A percentile compares a stretch with the other conserved stretches of the same genome.
Evolutionary conservation across 2,888 invertebrate genomes (phyloP).

Genomic region (Agrochola lota): DNA sequence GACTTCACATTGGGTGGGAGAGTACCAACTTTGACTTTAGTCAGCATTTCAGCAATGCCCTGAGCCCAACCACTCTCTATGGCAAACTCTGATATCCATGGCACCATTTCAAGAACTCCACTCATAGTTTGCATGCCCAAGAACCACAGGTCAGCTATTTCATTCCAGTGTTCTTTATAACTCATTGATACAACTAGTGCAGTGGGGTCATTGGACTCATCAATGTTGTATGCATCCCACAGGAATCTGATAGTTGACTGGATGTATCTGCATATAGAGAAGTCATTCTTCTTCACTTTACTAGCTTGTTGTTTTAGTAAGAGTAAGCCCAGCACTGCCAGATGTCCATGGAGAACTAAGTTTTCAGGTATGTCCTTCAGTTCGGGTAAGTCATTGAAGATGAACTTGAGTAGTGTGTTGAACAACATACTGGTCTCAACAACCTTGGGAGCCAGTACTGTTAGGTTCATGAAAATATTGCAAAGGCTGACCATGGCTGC

Average conservation of each 20-base stretch:
- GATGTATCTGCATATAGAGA: constrained; percentile 96
- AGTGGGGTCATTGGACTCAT: constrained; percentile 95
- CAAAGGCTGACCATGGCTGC: constrained; percentile 96
- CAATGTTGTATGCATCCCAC: constrained; percentile 97
- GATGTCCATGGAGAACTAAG: constrained; percentile 95
- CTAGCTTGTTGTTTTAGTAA: constrained; percentile 95
- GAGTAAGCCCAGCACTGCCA: constrained; percentile 95
- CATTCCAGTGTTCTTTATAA: constrained; percentile 97
- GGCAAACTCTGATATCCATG: constrained; percentile 97
- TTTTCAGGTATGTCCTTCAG: constrained; percentile 95
- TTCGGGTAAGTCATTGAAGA: constrained; percentile 96
- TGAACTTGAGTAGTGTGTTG: constrained; percentile 95
- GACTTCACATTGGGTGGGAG: constrained; percentile 96
- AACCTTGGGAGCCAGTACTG: constrained; percentile 95
- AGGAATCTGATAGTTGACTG: constrained; percentile 97
- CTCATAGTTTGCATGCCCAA: constrained; percentile 98
- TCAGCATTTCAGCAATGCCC: constrained; percentile 95
- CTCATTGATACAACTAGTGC: constrained; percentile 95
- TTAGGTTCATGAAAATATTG: constrained; percentile 97
- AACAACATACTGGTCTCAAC: constrained; percentile 95
- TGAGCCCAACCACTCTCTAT: constrained; percentile 98
- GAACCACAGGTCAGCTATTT: constrained; percentile 97
- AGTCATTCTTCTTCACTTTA: constrained; percentile 96
- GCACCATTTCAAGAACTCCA: constrained; percentile 94
- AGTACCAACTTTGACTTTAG: constrained; percentile 95